Conservation (phyloP, 2,113 vertebrate genomes). For the Nipponia nippon region DNA sequence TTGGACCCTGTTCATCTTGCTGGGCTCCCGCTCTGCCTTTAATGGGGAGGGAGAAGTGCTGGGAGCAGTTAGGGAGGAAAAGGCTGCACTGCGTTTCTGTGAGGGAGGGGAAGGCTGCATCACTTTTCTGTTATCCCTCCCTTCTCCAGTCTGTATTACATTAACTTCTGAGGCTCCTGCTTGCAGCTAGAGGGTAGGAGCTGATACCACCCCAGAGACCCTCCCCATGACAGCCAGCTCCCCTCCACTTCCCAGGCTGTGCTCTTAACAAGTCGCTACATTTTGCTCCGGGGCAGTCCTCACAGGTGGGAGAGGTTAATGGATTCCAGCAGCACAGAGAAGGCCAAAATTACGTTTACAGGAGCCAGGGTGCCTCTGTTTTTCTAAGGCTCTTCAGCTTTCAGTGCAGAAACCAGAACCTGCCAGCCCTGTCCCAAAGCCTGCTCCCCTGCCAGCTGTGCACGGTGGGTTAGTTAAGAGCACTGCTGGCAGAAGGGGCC, state of each 20-base stretch:
- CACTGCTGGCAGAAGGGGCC: neutral
- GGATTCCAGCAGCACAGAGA: neutral
- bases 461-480: neutral
- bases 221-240: neutral
- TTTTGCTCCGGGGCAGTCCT: neutral
- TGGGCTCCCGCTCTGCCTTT: neutral
- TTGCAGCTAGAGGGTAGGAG: neutral
- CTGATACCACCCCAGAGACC: neutral
- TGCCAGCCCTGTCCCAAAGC: neutral
- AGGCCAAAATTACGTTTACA: neutral
- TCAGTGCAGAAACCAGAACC: neutral
- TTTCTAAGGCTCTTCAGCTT: neutral
- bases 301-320: neutral
- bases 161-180: neutral
- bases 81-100: neutral
- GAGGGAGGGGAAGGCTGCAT: neutral
- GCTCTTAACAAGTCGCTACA: neutral
- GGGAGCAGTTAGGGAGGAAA: neutral
- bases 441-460: neutral
- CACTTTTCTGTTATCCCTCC: neutral
- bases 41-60: neutral
- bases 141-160: neutral
- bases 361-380: neutral
- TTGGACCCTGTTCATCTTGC: neutral
- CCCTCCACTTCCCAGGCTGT: neutral